Evolutionary conservation across 2,113 vertebrate genomes (phyloP), one percentile per base, ranked within the genome.

Genomic region (Tyrannus savana): DNA sequence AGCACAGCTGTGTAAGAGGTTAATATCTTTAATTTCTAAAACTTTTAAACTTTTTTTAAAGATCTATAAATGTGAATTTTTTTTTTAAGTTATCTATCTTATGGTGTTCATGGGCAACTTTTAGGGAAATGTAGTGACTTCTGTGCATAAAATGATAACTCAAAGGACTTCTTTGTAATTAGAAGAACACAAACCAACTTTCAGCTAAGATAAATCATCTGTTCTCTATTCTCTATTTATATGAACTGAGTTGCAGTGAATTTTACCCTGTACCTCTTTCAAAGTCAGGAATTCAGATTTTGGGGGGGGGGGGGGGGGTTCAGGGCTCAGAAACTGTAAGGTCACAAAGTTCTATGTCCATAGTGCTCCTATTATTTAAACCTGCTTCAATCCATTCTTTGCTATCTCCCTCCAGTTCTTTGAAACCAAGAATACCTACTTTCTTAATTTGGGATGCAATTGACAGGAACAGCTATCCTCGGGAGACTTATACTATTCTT

Each of bases 371-470:
- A n/a, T 79, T 85, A 84, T 76, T 89, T 76, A 58, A 93, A 59
- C 16, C 10, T 86, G 28, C 21, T 92, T 87, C 52, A 81, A 88
- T 75, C 3, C 5, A 37, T 79, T 72, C 46, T 90, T 11, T 90
- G 19, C 6, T 71, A 79, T 88, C 53, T 83, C 12, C 3, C 19
- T 60, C 2, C 35, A 69, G 50, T 62, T 80, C 60, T 49, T 92
- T 31, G 81, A 89, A 86, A 62, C 42, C 4, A 14, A 69, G 41
- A 64, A 12, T 69, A 33, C 8, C 63, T 80, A 7, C 59, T 91
- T 88, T 60, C 79, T 84, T 87, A 83, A 81, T 98, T 91, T 83
- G 21, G 59, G 75, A 96, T 90, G 83, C 94, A 56, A 59, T 69
- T 91, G 87, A 91, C 63, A 91, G 27, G 55, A 95, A 73, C 18